phyloP scores from a whole-genome alignment of 2,888 invertebrate genomes.

The Nemapogon koenigi region DNA sequence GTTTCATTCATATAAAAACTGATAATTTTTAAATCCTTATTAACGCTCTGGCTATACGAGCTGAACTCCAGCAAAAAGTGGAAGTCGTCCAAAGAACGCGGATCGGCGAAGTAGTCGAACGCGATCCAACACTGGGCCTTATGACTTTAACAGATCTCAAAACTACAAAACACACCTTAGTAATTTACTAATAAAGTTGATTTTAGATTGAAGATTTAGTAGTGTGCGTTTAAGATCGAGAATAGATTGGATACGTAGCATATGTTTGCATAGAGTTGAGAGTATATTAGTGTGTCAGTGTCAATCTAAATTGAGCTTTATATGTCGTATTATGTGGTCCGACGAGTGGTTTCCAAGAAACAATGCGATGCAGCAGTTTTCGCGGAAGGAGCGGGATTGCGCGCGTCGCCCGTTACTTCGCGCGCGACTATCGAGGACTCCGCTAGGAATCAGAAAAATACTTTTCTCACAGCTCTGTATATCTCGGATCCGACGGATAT shows the following conservation, averaged over 20 bases:
- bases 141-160: too few relatives aligned
- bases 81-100: conserved; percentile 56
- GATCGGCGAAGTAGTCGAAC: conserved; percentile 32
- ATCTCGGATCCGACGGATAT: conserved; percentile 4
- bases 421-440: conserved; percentile 32
- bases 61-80: conserved; percentile 55
- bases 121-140: background rate
- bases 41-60: conserved; percentile 42
- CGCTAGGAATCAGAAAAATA: conserved; percentile 58
- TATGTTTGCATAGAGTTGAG: too few relatives aligned
- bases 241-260: too few relatives aligned
- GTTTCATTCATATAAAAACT: conserved; percentile 16
- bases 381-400: conserved; percentile 53
- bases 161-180: too few relatives aligned
- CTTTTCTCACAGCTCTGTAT: conserved; percentile 7
- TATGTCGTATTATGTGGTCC: conserved; percentile 38
- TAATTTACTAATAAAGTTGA: too few relatives aligned
- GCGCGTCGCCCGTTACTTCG: conserved; percentile 51
- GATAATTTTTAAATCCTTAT: conserved; percentile 43
- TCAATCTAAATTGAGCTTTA: conserved; percentile 31
- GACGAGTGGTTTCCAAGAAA: conserved; percentile 52
- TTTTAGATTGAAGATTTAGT: too few relatives aligned
- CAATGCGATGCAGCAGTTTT: conserved; percentile 40
- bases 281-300: background rate
- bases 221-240: too few relatives aligned